phyloP scores from a whole-genome alignment of 2,888 invertebrate species.

The Sepiola atlantica region DNA sequence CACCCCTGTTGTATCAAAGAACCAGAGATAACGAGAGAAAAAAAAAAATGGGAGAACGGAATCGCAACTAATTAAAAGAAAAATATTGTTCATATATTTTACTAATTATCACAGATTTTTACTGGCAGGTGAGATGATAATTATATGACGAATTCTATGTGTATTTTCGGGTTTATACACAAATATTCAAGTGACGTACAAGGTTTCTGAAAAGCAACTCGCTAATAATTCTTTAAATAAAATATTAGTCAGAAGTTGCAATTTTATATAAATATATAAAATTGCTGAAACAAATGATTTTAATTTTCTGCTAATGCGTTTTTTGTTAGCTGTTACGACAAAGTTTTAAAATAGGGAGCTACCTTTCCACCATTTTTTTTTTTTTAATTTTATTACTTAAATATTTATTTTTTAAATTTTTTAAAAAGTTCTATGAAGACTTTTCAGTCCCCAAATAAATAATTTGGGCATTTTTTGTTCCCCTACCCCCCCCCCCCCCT shows the following conservation, averaged over 20 bases:
- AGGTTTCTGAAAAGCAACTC: not conserved
- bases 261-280: not conserved
- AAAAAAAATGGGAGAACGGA: not conserved
- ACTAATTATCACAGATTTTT: constrained; percentile 10
- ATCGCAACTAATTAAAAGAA: not conserved
- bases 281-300: not conserved
- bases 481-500: not conserved
- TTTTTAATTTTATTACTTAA: too few species aligned
- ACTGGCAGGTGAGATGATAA: not conserved
- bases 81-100: not conserved
- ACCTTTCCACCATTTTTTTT: not conserved
- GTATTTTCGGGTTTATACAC: not conserved
- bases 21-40: not conserved
- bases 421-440: not conserved
- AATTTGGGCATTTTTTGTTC: not conserved
- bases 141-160: not conserved
- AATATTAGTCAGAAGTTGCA: not conserved
- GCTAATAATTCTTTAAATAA: not conserved
- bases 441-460: not conserved
- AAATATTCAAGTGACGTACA: not conserved
- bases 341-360: not conserved
- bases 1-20: too few species aligned
- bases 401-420: too few species aligned
- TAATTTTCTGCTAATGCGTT: not conserved
- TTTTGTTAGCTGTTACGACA: not conserved